Evolutionary conservation across 2,113 vertebrate species (phyloP), one percentile per base, ranked within the genome.

Genomic region (Dromaius novaehollandiae): DNA sequence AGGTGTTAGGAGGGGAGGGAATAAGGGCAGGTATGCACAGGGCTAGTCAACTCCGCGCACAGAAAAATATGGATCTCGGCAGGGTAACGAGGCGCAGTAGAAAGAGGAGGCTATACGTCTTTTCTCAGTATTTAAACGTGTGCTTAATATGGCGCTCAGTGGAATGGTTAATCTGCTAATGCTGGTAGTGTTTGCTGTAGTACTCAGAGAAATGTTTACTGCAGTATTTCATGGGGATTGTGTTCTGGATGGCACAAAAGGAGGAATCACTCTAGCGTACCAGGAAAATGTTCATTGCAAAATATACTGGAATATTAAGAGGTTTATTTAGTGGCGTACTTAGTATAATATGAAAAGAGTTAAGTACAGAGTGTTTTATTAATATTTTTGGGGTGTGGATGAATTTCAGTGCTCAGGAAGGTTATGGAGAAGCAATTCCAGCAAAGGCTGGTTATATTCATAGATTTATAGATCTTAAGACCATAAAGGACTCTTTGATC

Each of bases 91-190:
- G 97, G 97, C 95, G 89, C 94, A 96, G 89, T 97, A 65, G 86
- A n/a, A 96, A 96, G 93, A 97, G 86, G 95, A 96, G 97, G 97
- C 97, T 94, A 96, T 96, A 95, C 13, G 80, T 98, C 98, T 98
- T 97, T 95, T 96, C 96, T 94, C 97, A 97, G 96, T 98, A 97
- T 97, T 98, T 98, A 97, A 98, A 97, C 94, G 96, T 97, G 97
- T 97, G 97, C 97, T 97, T 98, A 98, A 98, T 97, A 97, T 96
- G 96, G 96, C 97, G 97, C 97, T 98, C 97, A 97, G 96, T 97
- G 97, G 96, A 98, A 98, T 98, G 97, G 96, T 97, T 98, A 98
- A 98, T 98, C 97, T 97, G 96, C 96, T 98, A 97, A 98, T 97
- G 97, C 92, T 87, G 82, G 95, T 96, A 96, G 96, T 97, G 98